phyloP scores from a whole-genome alignment of 2,113 vertebrate genomes.

The Gobius niger region DNA sequence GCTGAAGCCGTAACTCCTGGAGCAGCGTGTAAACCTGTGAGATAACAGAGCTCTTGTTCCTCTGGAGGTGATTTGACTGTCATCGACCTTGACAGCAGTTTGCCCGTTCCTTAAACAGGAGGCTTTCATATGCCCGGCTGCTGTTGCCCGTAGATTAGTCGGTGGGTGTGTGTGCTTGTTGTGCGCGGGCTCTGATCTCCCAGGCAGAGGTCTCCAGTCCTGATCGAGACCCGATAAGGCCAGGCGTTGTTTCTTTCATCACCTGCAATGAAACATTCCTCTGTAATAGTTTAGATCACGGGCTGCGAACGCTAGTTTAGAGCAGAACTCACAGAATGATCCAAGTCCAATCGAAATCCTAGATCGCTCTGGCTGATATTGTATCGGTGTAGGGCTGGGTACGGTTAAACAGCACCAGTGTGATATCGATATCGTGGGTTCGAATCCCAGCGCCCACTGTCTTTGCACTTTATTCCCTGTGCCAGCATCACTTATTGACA shows the following conservation, averaged over 20 bases:
- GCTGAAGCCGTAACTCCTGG: neutral
- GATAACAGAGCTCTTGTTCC: conserved; percentile 56
- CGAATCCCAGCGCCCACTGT: too few species aligned
- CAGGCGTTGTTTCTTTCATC: conserved; percentile 83
- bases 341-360: too few species aligned
- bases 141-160: conserved; percentile 23
- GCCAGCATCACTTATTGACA: too few species aligned
- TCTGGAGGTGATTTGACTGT: conserved; percentile 75
- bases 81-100: conserved; percentile 75
- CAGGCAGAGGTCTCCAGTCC: conserved; percentile 67
- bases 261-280: conserved; percentile 89
- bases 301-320: conserved; percentile 42
- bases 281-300: conserved; percentile 76
- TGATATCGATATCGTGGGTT: too few species aligned
- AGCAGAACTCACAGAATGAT: neutral
- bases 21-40: neutral
- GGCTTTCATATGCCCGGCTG: conserved; percentile 66
- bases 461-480: too few species aligned
- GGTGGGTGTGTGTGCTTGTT: conserved; percentile 27
- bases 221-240: conserved; percentile 84
- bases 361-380: too few species aligned
- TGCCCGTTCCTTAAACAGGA: conserved; percentile 81
- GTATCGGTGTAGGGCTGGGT: too few species aligned
- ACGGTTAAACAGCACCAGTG: too few species aligned
- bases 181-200: conserved; percentile 43